A percentile compares a stretch with the other conserved stretches of the same genome.
Conservation (phyloP, 2,797 vertebrate genomes). For the Smutsia temminckii region DNA sequence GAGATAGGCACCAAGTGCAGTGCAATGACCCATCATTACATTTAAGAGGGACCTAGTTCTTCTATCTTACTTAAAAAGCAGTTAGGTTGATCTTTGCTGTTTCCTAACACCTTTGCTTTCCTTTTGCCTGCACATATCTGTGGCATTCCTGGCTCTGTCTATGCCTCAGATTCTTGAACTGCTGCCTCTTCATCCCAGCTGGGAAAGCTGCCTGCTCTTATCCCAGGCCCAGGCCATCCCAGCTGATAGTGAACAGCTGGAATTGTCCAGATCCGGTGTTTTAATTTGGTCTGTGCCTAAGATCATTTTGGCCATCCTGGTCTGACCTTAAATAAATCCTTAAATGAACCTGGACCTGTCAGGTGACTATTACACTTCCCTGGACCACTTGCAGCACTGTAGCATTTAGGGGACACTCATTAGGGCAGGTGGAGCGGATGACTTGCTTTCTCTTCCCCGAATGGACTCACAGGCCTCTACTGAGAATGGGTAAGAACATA, state of each 20-base stretch:
- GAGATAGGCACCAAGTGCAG: background rate
- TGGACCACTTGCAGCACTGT: background rate
- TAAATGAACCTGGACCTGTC: background rate
- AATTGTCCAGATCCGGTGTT: background rate
- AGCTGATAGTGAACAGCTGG: background rate
- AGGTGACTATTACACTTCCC: background rate
- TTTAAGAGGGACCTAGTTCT: background rate
- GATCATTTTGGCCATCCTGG: background rate
- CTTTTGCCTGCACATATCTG: accelerated
- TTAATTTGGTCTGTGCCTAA: background rate
- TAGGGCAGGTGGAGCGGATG: background rate
- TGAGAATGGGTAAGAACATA: background rate
- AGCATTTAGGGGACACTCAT: background rate
- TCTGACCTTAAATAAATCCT: background rate
- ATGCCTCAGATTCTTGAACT: background rate
- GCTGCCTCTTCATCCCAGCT: background rate
- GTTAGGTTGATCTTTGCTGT: background rate
- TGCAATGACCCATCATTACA: background rate
- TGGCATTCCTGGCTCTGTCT: background rate
- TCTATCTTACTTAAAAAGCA: background rate
- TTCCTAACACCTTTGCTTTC: background rate
- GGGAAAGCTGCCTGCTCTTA: background rate
- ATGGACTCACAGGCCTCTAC: background rate
- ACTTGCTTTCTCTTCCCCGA: background rate
- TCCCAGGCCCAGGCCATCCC: background rate